These are phyloP conservation scores for Parapsyche elsis DNA, from an alignment of 1,140 invertebrate species.

Conservation along the genomic window DNA sequence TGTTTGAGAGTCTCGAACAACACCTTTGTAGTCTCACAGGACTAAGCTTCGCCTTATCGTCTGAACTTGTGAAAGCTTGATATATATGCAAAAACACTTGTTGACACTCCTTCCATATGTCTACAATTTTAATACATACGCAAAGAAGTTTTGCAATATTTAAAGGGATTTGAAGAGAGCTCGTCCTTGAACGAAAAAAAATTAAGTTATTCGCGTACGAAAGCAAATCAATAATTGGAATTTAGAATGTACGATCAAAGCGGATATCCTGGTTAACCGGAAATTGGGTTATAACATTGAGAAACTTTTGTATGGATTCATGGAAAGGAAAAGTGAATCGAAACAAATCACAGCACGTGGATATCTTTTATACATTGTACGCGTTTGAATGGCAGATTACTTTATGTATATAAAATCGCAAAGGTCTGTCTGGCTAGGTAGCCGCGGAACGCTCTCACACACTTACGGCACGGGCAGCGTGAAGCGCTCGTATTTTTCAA, in stretches of 20 bases:
- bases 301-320: background rate
- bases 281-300: slow-evolving; percentile 24
- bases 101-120: background rate
- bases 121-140: no score
- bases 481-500: no score
- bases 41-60: slow-evolving; percentile 24
- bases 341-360: background rate
- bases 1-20: slow-evolving; percentile 21
- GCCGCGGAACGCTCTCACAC: no score
- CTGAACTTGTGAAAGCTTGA: background rate
- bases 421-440: no score
- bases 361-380: no score
- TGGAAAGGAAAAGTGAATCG: background rate
- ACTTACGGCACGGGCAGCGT: no score
- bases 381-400: no score
- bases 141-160: background rate
- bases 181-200: background rate
- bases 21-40: background rate
- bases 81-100: slow-evolving; percentile 16
- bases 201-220: background rate
- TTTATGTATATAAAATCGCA: no score
- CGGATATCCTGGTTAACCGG: slow-evolving; percentile 12
- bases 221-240: background rate
- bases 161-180: background rate
- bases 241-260: background rate